Percentiles rank a stretch among this genome's conserved stretches.
phyloP scores from a whole-genome alignment of 2,888 invertebrate species.

The Limnephilus auricula region DNA sequence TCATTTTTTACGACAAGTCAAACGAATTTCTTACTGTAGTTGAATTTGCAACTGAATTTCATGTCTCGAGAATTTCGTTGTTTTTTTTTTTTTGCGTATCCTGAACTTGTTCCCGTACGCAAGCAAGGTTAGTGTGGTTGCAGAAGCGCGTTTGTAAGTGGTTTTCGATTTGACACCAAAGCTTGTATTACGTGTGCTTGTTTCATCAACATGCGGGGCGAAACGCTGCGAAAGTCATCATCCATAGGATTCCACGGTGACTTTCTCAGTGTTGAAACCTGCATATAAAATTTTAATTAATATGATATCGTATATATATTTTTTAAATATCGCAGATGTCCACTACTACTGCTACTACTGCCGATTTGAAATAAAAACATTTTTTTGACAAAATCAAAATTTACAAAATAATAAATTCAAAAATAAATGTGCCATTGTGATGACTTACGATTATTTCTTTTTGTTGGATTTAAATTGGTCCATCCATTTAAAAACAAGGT shows the following conservation, averaged over 20 bases:
- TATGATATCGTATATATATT: slow-evolving; percentile 9
- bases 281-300: neutral
- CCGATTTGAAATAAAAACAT: neutral
- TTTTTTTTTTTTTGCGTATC: neutral
- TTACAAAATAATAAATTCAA: neutral
- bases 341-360: too few species aligned
- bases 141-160: slow-evolving; percentile 3
- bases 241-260: neutral
- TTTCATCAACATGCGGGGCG: slow-evolving; percentile 6
- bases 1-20: neutral
- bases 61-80: neutral
- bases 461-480: neutral
- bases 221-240: neutral
- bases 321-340: slow-evolving; percentile 20
- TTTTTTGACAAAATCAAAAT: neutral
- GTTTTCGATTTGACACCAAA: slow-evolving; percentile 12
- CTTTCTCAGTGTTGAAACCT: neutral
- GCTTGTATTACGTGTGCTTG: slow-evolving; percentile 12
- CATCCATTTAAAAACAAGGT: neutral
- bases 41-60: neutral
- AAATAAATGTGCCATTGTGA: neutral
- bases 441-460: neutral
- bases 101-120: neutral
- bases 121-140: neutral
- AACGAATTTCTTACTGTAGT: neutral